Conservation (phyloP, 2,797 vertebrate species). For the Geotrypetes seraphini region DNA sequence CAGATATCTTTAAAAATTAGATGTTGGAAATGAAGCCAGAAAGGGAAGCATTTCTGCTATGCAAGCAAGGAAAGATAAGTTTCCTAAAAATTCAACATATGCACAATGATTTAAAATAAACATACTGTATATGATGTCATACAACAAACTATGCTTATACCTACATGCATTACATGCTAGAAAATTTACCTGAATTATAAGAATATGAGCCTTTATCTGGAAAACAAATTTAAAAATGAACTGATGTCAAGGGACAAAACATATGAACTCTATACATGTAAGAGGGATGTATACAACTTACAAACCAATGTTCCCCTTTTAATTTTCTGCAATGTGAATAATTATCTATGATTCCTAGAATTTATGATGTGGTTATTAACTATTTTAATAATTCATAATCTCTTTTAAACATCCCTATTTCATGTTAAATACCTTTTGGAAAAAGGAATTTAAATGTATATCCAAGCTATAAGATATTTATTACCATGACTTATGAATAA, state of each 20-base stretch:
- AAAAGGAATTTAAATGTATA: conserved; percentile 32
- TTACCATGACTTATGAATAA: conserved; percentile 2
- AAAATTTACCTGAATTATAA: conserved; percentile 89
- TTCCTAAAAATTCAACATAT: conserved; percentile 27
- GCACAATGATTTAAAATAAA: conserved; percentile 35
- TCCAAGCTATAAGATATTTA: conserved; percentile 11
- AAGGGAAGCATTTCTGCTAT: conserved; percentile 14
- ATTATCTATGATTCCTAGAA: neutral
- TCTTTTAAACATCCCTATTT: conserved; percentile 26
- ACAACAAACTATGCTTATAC: conserved; percentile 22
- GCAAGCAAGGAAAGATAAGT: conserved; percentile 23
- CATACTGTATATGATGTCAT: conserved; percentile 25
- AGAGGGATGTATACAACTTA: conserved; percentile 19
- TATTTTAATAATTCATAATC: conserved; percentile 17
- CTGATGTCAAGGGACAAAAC: conserved; percentile 43
- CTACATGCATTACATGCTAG: conserved; percentile 49
- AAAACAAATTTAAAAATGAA: conserved; percentile 69
- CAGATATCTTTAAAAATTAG: conserved; percentile 1
- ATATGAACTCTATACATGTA: conserved; percentile 32
- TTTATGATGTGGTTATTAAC: neutral
- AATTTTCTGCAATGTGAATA: neutral
- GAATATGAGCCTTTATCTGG: conserved; percentile 86
- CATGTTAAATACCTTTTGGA: conserved; percentile 34
- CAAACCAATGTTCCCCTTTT: neutral
- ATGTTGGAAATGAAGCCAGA: conserved; percentile 14